These are phyloP conservation scores for Andrena fulva DNA, from an alignment of 2,888 invertebrate genomes.

Conservation along the genomic window DNA sequence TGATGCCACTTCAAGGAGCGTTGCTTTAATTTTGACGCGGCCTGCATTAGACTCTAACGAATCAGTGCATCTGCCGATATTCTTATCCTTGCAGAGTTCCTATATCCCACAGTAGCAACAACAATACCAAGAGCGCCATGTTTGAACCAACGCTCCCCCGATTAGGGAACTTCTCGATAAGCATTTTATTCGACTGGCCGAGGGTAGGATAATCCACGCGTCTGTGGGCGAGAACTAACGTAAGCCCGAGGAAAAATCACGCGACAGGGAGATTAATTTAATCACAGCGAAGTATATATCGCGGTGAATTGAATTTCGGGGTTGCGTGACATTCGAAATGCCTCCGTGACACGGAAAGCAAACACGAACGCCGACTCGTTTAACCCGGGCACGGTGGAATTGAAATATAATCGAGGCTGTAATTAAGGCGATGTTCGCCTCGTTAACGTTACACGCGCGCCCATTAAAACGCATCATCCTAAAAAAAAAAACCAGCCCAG, in stretches of 20 bases:
- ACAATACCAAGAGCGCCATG: too few relatives aligned
- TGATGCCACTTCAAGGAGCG: too few relatives aligned
- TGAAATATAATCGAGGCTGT: conserved; percentile 25
- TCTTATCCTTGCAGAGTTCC: too few relatives aligned
- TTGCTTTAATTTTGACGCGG: too few relatives aligned
- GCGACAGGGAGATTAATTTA: conserved; percentile 33
- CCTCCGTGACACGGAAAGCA: conserved; percentile 15
- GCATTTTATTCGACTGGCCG: background rate
- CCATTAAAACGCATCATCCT: conserved; percentile 22
- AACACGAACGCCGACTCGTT: conserved; percentile 28
- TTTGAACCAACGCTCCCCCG: too few relatives aligned
- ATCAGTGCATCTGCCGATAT: too few relatives aligned
- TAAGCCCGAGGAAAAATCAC: conserved; percentile 21
- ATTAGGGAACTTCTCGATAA: too few relatives aligned
- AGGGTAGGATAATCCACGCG: background rate
- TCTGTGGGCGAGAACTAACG: background rate
- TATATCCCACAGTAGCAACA: too few relatives aligned
- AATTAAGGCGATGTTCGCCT: conserved; percentile 30
- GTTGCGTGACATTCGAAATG: conserved; percentile 42
- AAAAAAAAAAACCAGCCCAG: background rate
- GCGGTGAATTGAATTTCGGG: conserved; percentile 42
- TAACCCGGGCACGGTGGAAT: conserved; percentile 9
- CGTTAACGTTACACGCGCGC: conserved; percentile 9
- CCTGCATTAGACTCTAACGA: too few relatives aligned
- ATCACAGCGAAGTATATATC: conserved; percentile 10